A percentile compares a stretch with the other conserved stretches of the same genome.
Evolutionary conservation across 2,888 invertebrate genomes (phyloP).

Genomic region (Selenia dentaria): DNA sequence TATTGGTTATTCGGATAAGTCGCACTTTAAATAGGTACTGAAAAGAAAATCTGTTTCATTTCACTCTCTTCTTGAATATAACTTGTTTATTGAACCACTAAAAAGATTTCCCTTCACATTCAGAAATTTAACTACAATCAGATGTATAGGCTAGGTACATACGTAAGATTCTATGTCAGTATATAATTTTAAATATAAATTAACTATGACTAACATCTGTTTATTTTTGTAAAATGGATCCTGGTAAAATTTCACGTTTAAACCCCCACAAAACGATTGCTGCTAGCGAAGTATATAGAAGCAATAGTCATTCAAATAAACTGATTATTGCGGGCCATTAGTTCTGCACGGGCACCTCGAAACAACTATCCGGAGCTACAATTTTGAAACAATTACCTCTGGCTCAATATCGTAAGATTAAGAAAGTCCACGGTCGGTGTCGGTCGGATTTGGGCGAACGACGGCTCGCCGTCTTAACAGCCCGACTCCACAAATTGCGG

Average conservation of each 20-base stretch:
- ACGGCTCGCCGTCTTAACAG: conserved; percentile 76
- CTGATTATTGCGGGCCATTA: conserved; percentile 34
- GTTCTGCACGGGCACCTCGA: conserved; percentile 33
- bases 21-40: conserved; percentile 39
- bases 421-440: conserved; percentile 81
- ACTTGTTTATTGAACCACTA: conserved; percentile 24
- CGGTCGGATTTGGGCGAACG: conserved; percentile 78
- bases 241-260: not conserved
- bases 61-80: conserved; percentile 29
- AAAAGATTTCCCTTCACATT: too few species aligned
- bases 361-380: conserved; percentile 64
- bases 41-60: conserved; percentile 32
- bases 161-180: too few species aligned
- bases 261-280: conserved; percentile 1
- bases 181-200: too few species aligned
- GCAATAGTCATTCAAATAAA: conserved; percentile 25
- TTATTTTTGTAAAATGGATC: too few species aligned
- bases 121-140: too few species aligned
- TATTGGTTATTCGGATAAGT: conserved; percentile 54
- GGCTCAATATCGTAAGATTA: conserved; percentile 82
- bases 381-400: conserved; percentile 83
- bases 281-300: conserved; percentile 1
- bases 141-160: too few species aligned
- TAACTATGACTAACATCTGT: too few species aligned
- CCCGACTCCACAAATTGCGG: conserved; percentile 84